These are phyloP conservation scores for Sander vitreus DNA, from an alignment of 2,113 vertebrate species.

Conservation along the genomic window DNA sequence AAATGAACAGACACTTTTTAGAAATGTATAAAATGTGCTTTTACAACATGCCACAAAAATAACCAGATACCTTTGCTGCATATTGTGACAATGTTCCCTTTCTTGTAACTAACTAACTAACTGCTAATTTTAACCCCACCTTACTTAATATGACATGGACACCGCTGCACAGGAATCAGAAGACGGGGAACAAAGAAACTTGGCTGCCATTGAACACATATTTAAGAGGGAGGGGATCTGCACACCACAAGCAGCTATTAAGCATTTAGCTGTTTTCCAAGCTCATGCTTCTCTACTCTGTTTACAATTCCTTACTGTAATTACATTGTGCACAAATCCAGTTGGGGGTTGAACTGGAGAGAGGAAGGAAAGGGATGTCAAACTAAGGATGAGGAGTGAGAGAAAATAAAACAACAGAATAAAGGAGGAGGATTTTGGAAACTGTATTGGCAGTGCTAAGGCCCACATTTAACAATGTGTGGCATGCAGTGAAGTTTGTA, in stretches of 20 bases:
- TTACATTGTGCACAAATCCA: conserved; percentile 48
- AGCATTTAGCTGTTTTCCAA: conserved; percentile 55
- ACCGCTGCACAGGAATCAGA: background rate
- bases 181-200: background rate
- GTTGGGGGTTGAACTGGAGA: conserved; percentile 22
- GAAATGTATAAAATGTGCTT: background rate
- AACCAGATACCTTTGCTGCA: background rate
- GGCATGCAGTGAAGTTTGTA: conserved; percentile 25
- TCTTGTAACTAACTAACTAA: conserved; percentile 15
- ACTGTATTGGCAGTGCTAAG: conserved; percentile 2
- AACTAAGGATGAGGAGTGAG: background rate
- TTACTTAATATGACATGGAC: background rate
- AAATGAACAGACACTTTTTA: background rate
- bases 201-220: conserved; percentile 46
- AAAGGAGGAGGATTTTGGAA: background rate
- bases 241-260: conserved; percentile 67
- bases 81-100: background rate
- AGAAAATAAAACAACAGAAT: background rate
- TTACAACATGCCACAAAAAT: background rate
- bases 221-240: conserved; percentile 64
- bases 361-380: background rate
- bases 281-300: conserved; percentile 37
- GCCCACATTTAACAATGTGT: conserved; percentile 20
- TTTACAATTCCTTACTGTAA: conserved; percentile 50
- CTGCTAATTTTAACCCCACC: conserved; percentile 7